A percentile compares a stretch with the other conserved stretches of the same genome.
These are phyloP conservation scores for Parazoanthus darwini DNA, from an alignment of 92 coral and sea anemone species.

Conservation along the genomic window DNA sequence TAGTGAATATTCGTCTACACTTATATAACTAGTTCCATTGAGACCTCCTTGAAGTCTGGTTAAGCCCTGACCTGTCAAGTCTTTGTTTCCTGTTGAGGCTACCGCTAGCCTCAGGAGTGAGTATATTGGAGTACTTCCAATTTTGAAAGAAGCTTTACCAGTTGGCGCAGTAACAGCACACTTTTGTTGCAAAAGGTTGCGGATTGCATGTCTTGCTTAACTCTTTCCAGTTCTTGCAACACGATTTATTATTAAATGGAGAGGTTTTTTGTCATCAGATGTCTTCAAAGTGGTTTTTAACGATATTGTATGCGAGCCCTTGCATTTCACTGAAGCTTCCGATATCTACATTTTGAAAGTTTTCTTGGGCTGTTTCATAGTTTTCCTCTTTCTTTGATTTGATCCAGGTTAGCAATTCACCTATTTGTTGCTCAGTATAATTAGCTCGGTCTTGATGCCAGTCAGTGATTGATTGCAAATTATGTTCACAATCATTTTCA, in stretches of 20 bases:
- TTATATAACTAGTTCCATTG: no score
- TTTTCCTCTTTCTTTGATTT: no score
- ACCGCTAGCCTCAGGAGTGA: slow-evolving; percentile 31
- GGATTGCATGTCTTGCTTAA: slow-evolving; percentile 36
- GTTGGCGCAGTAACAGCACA: slow-evolving; percentile 44
- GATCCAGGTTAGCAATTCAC: no score
- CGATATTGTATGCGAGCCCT: no score
- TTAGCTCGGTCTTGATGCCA: slow-evolving; percentile 8
- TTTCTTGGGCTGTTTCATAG: no score
- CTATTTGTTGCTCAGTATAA: not conserved
- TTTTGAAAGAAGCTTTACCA: slow-evolving; percentile 30
- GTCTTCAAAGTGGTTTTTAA: no score
- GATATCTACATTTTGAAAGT: no score
- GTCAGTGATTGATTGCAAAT: not conserved
- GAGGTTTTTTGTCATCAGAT: no score
- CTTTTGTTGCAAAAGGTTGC: slow-evolving; percentile 18
- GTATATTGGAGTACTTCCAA: slow-evolving; percentile 28
- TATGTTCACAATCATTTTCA: not conserved
- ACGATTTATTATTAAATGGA: slow-evolving; percentile 5
- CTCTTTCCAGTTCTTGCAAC: slow-evolving; percentile 39
- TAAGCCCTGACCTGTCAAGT: no score
- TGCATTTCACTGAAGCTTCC: no score
- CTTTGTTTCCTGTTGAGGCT: not conserved
- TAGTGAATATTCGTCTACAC: no score
- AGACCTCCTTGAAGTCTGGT: no score